Base-by-base conservation (phyloP, 2,113 vertebrate genomes). In the Malurus melanocephalus region DNA sequence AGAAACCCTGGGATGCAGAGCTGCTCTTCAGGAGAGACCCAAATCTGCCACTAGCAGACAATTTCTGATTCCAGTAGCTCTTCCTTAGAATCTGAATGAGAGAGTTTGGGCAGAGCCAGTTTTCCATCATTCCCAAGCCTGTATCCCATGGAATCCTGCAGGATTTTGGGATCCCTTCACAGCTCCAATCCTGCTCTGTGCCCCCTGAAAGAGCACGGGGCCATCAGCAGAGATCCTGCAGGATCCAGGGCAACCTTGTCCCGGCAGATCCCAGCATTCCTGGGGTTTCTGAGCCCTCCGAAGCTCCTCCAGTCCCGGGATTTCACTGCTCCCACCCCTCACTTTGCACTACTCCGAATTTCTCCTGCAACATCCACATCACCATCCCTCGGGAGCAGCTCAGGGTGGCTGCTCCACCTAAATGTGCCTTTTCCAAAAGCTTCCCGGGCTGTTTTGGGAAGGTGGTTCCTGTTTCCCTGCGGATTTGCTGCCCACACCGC, bases 341-440 rank as follows among this genome's bases (percentile, higher is more conserved):
- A 20, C 26, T 30, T 7, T 1, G 6, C 6, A 10, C 2, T 20
- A 6, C 66, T 45, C 30, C 6, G 0, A 0, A 4, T 43, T 85
- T 33, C 23, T n/a, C 7, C 59, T 27, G 45, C 42, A 48, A 43
- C 8, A n/a, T 5, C 7, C 64, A 20, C 5, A 0, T 33, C 61
- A 11, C 35, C 57, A 38, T 45, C 42, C 51, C 17, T 18, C 5
- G 0, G 43, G 38, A 79, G 20, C 5, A 4, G 11, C n/a, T 24
- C 0, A 0, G 22, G 17, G 2, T 11, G 11, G 14, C 16, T 59
- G 23, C 40, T 91, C 35, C 53, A 45, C 17, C 48, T 3, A 2
- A 18, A 60, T 0, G 4, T 48, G 30, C 23, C 40, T 3, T 30
- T 55, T 26, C 65, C 83, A 69, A 4, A 13, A 35, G 69, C 83